These are phyloP conservation scores for Sipha maydis DNA, from an alignment of 2,888 invertebrate genomes.

Conservation along the genomic window DNA sequence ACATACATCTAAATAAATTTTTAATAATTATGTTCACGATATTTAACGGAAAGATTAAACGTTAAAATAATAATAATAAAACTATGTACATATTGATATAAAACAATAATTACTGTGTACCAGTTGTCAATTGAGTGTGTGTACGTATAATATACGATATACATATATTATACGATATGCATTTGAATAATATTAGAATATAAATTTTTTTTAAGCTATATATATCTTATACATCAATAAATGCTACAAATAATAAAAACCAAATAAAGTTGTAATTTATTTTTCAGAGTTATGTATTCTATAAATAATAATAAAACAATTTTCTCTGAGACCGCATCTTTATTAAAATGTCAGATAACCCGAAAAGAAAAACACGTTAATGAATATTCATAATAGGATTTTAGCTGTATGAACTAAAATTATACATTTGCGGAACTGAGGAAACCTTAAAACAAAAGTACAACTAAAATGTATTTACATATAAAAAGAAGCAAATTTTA, in stretches of 20 bases:
- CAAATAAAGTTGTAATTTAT: neutral
- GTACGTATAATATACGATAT: neutral
- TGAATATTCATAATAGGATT: constrained; percentile 30
- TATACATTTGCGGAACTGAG: neutral
- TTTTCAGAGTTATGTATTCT: neutral
- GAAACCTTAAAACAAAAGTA: neutral
- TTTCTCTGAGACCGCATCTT: neutral
- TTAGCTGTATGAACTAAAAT: neutral
- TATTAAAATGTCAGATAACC: neutral
- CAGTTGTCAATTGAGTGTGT: neutral
- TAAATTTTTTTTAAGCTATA: neutral
- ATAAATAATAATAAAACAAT: constrained; percentile 14
- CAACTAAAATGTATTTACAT: constrained; percentile 10
- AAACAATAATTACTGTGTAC: neutral
- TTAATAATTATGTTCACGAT: neutral
- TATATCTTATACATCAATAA: neutral
- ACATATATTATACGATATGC: neutral
- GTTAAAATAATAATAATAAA: neutral
- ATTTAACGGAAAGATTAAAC: neutral
- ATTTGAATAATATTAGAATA: neutral
- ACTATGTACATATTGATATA: neutral
- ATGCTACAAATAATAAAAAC: neutral
- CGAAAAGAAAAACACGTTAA: neutral
- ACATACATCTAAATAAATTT: neutral
- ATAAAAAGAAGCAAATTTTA: neutral